Evolutionary conservation across 2,797 vertebrate species (phyloP).

Genomic region (Artibeus jamaicensis): DNA sequence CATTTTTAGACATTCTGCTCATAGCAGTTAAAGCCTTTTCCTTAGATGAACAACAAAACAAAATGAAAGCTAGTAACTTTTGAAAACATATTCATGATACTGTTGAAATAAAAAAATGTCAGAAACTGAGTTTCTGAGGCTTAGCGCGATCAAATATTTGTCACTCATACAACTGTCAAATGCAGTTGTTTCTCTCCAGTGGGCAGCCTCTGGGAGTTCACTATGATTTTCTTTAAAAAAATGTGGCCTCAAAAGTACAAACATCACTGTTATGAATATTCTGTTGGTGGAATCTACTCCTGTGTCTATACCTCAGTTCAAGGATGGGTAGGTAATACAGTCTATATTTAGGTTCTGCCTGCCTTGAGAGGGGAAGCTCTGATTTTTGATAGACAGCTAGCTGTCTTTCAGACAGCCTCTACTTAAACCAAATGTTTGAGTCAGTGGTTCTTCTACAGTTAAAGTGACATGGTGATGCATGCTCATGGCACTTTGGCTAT

Average conservation of each 20-base stretch:
- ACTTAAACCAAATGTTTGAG: neutral
- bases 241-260: neutral
- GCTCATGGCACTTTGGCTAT: neutral
- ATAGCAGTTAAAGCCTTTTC: neutral
- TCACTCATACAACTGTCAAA: neutral
- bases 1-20: neutral
- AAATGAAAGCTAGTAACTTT: neutral
- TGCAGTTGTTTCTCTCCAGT: neutral
- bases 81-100: neutral
- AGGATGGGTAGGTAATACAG: neutral
- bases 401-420: neutral
- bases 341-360: neutral
- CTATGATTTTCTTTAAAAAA: neutral
- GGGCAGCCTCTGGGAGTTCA: neutral
- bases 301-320: neutral
- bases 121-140: neutral
- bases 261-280: neutral
- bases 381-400: neutral
- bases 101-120: neutral
- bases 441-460: neutral
- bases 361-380: neutral
- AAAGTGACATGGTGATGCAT: neutral
- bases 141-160: neutral
- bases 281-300: neutral
- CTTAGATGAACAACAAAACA: neutral